Evolutionary conservation across 2,888 invertebrate genomes (phyloP), one percentile per base, ranked within the genome.

Genomic region (Tryphoninae sp.): DNA sequence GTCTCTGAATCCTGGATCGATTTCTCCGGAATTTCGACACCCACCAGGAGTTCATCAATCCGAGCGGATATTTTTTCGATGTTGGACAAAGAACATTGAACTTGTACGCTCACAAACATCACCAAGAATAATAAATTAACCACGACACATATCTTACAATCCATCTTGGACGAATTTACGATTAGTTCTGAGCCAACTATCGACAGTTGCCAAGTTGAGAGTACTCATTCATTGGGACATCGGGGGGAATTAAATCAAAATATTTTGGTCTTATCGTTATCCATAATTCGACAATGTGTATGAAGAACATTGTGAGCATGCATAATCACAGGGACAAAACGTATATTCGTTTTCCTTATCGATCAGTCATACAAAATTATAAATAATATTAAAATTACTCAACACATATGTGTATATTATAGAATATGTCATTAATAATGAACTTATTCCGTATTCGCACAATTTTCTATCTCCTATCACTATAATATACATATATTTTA

Each of bases 341-440:
- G 45, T 45, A 13, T 45, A 45, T 11, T 45, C 13, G 45, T 45
- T 45, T 45, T 45, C 11, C 13, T 13, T 74, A 72, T 78, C 65
- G 22, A 11, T 67, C 4, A 61, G 13, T 58, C 23, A 51, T 67
- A 77, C 55, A 67, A 73, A 62, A 80, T 75, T 61, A 84, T 82
- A 82, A 83, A 83, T 83, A 79, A 62, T n/a, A 75, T 33, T 69
- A 49, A 53, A 69, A 73, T 80, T 71, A 77, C 45, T 77, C 72
- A 81, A 78, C 49, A 68, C 75, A 68, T 69, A 75, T 78, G 84
- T 71, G 13, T 49, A 65, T 49, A 26, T 61, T 13, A 59, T 62
- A 69, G 6, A 49, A 51, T 61, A 16, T 7, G 22, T 13, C 26
- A 51, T 45, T n/a, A 2, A 22, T 64, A 16, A 49, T 49, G 45